A percentile compares a stretch with the other conserved stretches of the same genome.
Conservation (phyloP, 2,113 vertebrate genomes). For the Himantopus leucocephalus region DNA sequence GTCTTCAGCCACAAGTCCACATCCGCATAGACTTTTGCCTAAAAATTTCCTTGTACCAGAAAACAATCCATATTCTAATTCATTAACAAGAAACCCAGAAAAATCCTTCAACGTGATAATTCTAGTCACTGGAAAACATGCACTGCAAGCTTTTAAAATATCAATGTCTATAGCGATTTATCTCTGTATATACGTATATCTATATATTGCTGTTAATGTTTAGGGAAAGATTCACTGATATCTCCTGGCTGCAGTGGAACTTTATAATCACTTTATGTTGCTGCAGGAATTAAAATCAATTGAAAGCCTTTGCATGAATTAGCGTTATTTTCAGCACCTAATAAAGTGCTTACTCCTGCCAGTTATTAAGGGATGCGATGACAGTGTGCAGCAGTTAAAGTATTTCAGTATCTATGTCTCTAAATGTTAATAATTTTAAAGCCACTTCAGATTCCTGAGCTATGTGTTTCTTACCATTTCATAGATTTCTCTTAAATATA, state of each 20-base stretch:
- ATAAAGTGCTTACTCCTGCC: not conserved
- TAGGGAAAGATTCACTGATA: not conserved
- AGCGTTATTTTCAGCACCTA: not conserved
- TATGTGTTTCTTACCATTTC: not conserved
- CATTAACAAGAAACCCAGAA: not conserved
- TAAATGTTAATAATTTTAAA: not conserved
- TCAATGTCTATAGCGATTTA: not conserved
- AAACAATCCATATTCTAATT: not conserved
- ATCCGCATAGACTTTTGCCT: not conserved
- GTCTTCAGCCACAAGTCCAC: not conserved
- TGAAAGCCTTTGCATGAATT: not conserved
- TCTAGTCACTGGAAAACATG: not conserved
- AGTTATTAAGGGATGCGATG: not conserved
- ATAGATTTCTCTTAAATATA: not conserved
- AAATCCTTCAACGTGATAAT: not conserved
- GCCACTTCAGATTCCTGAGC: not conserved
- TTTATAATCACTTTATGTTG: not conserved
- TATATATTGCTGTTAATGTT: not conserved
- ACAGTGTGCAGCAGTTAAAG: not conserved
- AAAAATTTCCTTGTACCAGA: not conserved
- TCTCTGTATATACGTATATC: not conserved
- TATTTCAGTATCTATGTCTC: not conserved
- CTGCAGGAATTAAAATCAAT: not conserved
- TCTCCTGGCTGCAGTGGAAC: not conserved
- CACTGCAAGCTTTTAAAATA: not conserved